Conservation (phyloP, 2,797 vertebrate genomes). For the Gambelia wislizenii region DNA sequence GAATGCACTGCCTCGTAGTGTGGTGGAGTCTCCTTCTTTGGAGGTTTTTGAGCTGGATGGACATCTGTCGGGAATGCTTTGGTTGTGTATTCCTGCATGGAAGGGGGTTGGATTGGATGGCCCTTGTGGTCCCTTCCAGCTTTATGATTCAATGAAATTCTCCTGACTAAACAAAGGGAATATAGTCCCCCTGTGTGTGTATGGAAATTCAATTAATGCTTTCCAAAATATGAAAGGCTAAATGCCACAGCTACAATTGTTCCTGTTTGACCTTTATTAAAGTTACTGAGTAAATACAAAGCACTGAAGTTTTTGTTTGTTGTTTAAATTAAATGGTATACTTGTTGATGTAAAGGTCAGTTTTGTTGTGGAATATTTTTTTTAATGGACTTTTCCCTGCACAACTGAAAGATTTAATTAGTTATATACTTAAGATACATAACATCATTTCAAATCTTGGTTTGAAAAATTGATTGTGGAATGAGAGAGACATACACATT, state of each 20-base stretch:
- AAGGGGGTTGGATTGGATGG: too few species aligned
- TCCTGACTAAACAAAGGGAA: slow-evolving; percentile 53
- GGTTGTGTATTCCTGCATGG: too few species aligned
- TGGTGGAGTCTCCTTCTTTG: too few species aligned
- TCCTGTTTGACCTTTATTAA: slow-evolving; percentile 85
- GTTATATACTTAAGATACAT: slow-evolving; percentile 72
- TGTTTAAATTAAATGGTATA: slow-evolving; percentile 83
- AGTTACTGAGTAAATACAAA: slow-evolving; percentile 81
- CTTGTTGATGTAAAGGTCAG: slow-evolving; percentile 84
- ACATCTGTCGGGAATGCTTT: too few species aligned
- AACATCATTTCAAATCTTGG: slow-evolving; percentile 68
- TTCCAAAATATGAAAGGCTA: slow-evolving; percentile 78
- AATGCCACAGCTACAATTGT: slow-evolving; percentile 86
- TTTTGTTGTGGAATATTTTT: slow-evolving; percentile 71
- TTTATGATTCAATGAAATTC: too few species aligned
- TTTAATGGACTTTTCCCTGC: slow-evolving; percentile 50
- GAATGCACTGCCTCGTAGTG: too few species aligned
- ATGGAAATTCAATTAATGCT: slow-evolving; percentile 73
- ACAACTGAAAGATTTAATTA: slow-evolving; percentile 80
- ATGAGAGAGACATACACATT: slow-evolving; percentile 63
- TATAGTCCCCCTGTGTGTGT: slow-evolving; percentile 57
- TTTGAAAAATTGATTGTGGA: slow-evolving; percentile 70
- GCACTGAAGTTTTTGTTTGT: slow-evolving; percentile 79
- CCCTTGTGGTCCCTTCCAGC: too few species aligned
- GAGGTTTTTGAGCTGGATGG: too few species aligned